A percentile compares a stretch with the other conserved stretches of the same genome.
phyloP scores from a whole-genome alignment of 1,140 invertebrate species.

The Drosophila virilis region DNA sequence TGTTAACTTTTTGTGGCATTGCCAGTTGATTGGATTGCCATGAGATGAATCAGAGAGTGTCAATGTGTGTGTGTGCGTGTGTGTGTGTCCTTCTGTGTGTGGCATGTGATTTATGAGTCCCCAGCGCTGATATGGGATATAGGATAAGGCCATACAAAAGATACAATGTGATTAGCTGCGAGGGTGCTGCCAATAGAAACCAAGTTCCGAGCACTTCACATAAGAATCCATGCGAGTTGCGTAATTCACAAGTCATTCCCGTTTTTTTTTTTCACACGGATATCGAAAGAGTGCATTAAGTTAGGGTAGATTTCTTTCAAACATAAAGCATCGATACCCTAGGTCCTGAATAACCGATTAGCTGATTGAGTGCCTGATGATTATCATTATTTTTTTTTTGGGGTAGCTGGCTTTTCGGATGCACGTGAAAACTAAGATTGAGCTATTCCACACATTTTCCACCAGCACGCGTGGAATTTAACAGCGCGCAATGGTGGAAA shows the following conservation, averaged over 20 bases:
- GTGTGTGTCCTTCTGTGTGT: constrained; percentile 34
- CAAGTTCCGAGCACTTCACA: not conserved
- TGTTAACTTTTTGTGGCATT: constrained; percentile 74
- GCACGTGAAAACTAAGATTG: too few species aligned
- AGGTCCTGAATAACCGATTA: too few species aligned
- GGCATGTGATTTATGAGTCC: constrained; percentile 77
- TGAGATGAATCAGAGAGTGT: constrained; percentile 65
- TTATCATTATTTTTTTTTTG: too few species aligned
- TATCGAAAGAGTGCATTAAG: not conserved
- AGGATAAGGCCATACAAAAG: constrained; percentile 57
- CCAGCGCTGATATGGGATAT: constrained; percentile 67
- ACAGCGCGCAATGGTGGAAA: too few species aligned
- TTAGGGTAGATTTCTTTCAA: constrained; percentile 1
- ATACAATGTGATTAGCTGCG: constrained; percentile 70
- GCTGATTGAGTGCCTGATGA: too few species aligned
- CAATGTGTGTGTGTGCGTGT: constrained; percentile 15
- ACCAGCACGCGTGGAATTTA: too few species aligned
- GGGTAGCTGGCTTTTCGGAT: too few species aligned
- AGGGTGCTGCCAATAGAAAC: constrained; percentile 34
- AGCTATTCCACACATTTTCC: too few species aligned
- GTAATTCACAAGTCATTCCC: constrained; percentile 32
- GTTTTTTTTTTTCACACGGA: constrained; percentile 1
- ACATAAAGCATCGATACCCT: not conserved
- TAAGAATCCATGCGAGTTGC: not conserved
- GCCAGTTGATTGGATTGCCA: constrained; percentile 81